Evolutionary conservation across 1,140 invertebrate species (phyloP).

Genomic region (Leptinotarsa texana): DNA sequence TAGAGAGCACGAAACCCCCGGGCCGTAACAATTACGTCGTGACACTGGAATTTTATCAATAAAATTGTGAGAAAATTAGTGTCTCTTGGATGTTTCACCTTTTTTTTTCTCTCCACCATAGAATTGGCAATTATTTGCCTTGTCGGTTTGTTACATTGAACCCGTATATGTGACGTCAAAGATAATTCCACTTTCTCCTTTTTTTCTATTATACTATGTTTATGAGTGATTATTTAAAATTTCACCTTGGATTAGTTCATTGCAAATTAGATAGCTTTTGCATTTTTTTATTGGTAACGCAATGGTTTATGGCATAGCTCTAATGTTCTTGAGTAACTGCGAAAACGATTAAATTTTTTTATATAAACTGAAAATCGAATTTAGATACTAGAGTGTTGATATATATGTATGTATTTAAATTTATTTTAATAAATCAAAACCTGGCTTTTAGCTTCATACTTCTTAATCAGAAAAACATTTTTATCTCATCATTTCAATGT

Average conservation of each 20-base stretch:
- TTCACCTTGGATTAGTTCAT: not conserved
- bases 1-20: not conserved
- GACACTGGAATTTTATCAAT: conserved; percentile 14
- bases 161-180: not conserved
- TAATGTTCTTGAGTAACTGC: too few relatives aligned
- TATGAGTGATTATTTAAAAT: not conserved
- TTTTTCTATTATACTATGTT: not conserved
- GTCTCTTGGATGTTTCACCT: not conserved
- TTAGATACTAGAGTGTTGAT: not conserved
- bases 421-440: too few relatives aligned
- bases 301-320: not conserved
- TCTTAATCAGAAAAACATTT: too few relatives aligned
- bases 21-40: conserved; percentile 10
- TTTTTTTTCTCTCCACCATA: not conserved
- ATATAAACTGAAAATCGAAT: not conserved
- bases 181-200: not conserved
- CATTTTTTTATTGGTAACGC: not conserved
- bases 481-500: too few relatives aligned
- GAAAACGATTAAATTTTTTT: not conserved
- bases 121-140: not conserved
- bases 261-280: not conserved
- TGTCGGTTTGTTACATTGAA: not conserved
- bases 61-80: conserved; percentile 2
- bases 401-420: not conserved
- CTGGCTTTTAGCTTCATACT: too few relatives aligned